phyloP scores from a whole-genome alignment of 2,113 vertebrate genomes.

The Gopherus flavomarginatus region DNA sequence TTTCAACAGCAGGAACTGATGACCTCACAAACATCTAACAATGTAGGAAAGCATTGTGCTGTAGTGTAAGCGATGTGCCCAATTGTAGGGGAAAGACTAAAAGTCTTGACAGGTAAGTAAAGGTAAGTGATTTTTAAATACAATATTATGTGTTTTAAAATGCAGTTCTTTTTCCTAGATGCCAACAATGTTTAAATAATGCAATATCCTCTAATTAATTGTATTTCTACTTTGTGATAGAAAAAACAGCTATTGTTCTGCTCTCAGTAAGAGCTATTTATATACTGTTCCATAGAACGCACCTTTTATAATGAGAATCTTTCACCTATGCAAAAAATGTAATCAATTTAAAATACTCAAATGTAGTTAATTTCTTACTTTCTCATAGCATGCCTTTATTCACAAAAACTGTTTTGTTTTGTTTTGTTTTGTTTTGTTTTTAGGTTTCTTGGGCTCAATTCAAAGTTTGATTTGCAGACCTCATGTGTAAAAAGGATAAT shows the following conservation, averaged over 20 bases:
- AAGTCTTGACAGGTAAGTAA: slow-evolving; percentile 68
- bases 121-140: slow-evolving; percentile 64
- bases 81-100: slow-evolving; percentile 42
- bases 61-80: slow-evolving; percentile 48
- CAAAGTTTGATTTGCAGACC: not conserved
- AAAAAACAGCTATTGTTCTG: slow-evolving; percentile 58
- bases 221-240: slow-evolving; percentile 50
- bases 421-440: not conserved
- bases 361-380: slow-evolving; percentile 28
- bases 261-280: slow-evolving; percentile 25
- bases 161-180: slow-evolving; percentile 54
- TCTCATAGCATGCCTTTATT: not conserved
- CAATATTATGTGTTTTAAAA: slow-evolving; percentile 60
- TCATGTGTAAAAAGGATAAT: not conserved
- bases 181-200: slow-evolving; percentile 52
- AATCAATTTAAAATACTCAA: slow-evolving; percentile 37
- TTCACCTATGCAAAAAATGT: slow-evolving; percentile 4
- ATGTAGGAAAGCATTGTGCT: slow-evolving; percentile 47
- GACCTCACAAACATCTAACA: not conserved
- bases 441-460: slow-evolving; percentile 8
- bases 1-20: not conserved
- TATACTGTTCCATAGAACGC: not conserved
- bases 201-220: slow-evolving; percentile 54
- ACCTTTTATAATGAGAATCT: not conserved
- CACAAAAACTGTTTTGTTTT: not conserved